Conservation (phyloP, 2,888 invertebrate genomes). For the Dicyrtoma fusca region DNA sequence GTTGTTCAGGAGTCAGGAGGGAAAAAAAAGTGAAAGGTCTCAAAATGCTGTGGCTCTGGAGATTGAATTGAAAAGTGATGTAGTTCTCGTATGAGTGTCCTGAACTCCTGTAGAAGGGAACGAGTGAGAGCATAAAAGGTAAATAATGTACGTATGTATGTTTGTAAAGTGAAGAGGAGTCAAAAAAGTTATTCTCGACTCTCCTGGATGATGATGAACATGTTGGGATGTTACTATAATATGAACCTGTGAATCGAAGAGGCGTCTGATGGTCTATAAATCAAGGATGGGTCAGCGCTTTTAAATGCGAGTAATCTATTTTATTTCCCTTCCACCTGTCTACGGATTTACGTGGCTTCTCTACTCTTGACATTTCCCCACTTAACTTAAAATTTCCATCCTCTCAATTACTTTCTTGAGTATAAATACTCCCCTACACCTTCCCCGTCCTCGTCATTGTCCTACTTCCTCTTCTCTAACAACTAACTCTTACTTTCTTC, state of each 20-base stretch:
- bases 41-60: background rate
- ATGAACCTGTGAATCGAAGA: conserved; percentile 6
- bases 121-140: conserved; percentile 3
- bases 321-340: conserved; percentile 33
- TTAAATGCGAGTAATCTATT: conserved; percentile 51
- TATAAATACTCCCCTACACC: conserved; percentile 36
- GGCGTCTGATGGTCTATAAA: conserved; percentile 42
- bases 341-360: background rate
- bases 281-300: conserved; percentile 51
- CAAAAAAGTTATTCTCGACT: too few species aligned
- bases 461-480: background rate
- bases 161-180: background rate
- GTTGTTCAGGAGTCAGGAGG: conserved; percentile 8
- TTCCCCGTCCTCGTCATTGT: background rate
- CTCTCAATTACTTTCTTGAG: conserved; percentile 40
- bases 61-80: conserved; percentile 26
- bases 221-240: background rate
- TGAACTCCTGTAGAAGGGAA: too few species aligned
- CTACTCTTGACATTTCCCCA: conserved; percentile 43
- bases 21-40: background rate
- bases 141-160: conserved; percentile 8
- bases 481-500: background rate
- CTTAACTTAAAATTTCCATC: conserved; percentile 37
- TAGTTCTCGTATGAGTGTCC: background rate
- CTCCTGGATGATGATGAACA: background rate